phyloP scores from a whole-genome alignment of 2,888 invertebrate species.

The Pterostichus niger region DNA sequence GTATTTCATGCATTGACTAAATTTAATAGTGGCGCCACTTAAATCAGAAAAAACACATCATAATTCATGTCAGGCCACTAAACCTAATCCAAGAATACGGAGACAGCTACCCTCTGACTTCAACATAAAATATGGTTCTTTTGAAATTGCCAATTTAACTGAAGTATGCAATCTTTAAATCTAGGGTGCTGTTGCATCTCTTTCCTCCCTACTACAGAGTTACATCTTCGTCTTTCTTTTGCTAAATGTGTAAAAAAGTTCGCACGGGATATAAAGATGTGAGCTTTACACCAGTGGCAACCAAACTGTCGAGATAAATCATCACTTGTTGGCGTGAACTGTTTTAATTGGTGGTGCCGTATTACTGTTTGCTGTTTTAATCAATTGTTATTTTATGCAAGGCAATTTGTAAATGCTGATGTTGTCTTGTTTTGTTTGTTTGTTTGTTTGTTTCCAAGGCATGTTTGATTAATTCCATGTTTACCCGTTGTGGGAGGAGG shows the following conservation, averaged over 20 bases:
- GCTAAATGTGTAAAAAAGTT: slow-evolving; percentile 31
- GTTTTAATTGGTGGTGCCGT: slow-evolving; percentile 27
- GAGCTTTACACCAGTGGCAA: slow-evolving; percentile 28
- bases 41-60: slow-evolving; percentile 54
- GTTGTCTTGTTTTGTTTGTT: slow-evolving; percentile 19
- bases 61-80: slow-evolving; percentile 49
- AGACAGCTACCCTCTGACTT: slow-evolving; percentile 54
- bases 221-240: slow-evolving; percentile 13
- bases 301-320: slow-evolving; percentile 45
- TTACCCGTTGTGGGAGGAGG: slow-evolving; percentile 3
- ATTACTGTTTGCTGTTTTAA: slow-evolving; percentile 38
- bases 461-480: slow-evolving; percentile 28
- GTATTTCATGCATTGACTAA: slow-evolving; percentile 35
- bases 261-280: slow-evolving; percentile 33
- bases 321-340: slow-evolving; percentile 20
- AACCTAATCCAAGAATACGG: slow-evolving; percentile 50
- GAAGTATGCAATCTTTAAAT: slow-evolving; percentile 67
- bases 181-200: slow-evolving; percentile 40
- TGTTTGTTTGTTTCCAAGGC: slow-evolving; percentile 26
- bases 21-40: slow-evolving; percentile 51
- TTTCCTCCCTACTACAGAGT: background rate
- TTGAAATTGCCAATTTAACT: slow-evolving; percentile 67
- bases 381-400: slow-evolving; percentile 56
- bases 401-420: slow-evolving; percentile 43
- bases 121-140: slow-evolving; percentile 62